Conservation (phyloP, 1,140 invertebrate species). For the Aphaenogaster rudis region DNA sequence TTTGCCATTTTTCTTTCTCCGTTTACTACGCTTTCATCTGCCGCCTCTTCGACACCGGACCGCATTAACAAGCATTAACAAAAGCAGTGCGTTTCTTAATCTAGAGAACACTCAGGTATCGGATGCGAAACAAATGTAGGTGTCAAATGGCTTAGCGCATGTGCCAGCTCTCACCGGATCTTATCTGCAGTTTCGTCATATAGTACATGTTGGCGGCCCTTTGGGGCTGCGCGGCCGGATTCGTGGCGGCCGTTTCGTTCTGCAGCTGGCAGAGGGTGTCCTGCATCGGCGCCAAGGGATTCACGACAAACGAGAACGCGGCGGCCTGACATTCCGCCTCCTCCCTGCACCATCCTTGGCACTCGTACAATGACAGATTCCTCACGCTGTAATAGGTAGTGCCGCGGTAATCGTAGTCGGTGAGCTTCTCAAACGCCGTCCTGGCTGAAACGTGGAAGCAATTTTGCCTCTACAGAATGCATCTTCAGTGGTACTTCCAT, state of each 20-base stretch:
- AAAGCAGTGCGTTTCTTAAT: not conserved
- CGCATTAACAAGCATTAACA: not conserved
- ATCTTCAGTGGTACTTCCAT: not conserved
- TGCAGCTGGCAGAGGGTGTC: constrained; percentile 97
- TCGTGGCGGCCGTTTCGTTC: constrained; percentile 96
- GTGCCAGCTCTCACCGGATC: constrained; percentile 89
- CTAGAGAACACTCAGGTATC: not conserved
- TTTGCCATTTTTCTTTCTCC: not conserved
- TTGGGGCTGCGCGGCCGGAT: constrained; percentile 93
- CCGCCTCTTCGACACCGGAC: not conserved
- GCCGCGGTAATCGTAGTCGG: constrained; percentile 96
- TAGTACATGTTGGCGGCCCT: constrained; percentile 97
- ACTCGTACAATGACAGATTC: constrained; percentile 97
- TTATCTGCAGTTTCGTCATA: constrained; percentile 96
- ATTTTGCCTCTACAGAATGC: not conserved
- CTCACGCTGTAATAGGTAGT: constrained; percentile 97
- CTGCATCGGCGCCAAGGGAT: constrained; percentile 96
- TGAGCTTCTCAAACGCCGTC: constrained; percentile 97
- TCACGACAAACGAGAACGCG: constrained; percentile 96
- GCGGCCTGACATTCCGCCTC: constrained; percentile 96
- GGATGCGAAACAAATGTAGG: not conserved
- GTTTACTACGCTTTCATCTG: not conserved
- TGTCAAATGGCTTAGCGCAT: not conserved
- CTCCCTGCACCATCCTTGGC: constrained; percentile 97
- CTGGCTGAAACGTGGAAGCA: constrained; percentile 88